phyloP scores from a whole-genome alignment of 2,888 invertebrate genomes.

The Sympetrum striolatum region DNA sequence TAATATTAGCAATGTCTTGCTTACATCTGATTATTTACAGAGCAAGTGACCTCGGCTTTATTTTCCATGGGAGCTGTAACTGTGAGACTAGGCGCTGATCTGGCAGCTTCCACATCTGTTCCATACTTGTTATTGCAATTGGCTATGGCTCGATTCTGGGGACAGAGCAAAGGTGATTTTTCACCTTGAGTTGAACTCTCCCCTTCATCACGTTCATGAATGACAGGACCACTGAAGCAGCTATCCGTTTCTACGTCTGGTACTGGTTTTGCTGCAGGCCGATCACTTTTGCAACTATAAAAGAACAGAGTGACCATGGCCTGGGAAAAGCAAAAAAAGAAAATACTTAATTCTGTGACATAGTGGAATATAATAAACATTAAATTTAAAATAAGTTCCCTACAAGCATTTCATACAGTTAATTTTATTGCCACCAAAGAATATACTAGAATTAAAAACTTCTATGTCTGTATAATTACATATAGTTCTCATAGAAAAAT shows the following conservation, averaged over 20 bases:
- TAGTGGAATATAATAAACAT: too few species aligned
- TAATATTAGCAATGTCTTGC: too few species aligned
- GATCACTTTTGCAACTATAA: background rate
- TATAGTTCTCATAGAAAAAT: too few species aligned
- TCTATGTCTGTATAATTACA: too few species aligned
- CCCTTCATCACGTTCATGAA: background rate
- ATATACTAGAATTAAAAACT: too few species aligned
- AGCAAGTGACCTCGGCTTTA: background rate
- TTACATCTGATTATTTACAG: too few species aligned
- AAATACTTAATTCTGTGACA: background rate
- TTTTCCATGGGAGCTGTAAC: background rate
- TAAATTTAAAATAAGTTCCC: too few species aligned
- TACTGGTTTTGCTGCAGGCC: background rate
- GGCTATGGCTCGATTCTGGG: background rate
- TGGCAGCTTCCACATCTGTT: background rate
- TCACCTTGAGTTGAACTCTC: background rate
- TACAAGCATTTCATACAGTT: too few species aligned
- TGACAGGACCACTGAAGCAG: background rate
- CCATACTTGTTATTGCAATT: conserved; percentile 3
- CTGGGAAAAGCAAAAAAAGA: background rate
- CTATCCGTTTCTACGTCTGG: conserved; percentile 6
- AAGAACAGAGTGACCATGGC: background rate
- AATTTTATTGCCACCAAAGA: too few species aligned
- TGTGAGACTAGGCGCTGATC: conserved; percentile 1
- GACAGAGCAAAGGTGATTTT: background rate